These are phyloP conservation scores for Vannuccia rotundouncinata DNA, from an alignment of 2,888 invertebrate species.

Conservation along the genomic window DNA sequence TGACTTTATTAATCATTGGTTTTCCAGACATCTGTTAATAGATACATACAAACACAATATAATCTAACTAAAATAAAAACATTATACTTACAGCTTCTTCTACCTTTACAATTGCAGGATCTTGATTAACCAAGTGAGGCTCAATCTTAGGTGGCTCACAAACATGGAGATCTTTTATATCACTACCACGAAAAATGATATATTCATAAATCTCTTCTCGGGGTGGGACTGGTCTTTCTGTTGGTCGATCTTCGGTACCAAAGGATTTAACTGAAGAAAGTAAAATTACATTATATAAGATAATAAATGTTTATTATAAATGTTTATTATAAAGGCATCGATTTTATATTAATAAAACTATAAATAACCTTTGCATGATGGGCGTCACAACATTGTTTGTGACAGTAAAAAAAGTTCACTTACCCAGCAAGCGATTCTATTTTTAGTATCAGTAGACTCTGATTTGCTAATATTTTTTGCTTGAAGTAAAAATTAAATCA, in stretches of 20 bases:
- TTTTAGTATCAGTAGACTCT: too few species aligned
- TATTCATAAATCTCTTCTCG: conserved; percentile 97
- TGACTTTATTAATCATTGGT: too few species aligned
- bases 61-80: not conserved
- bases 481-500: too few species aligned
- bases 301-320: not conserved
- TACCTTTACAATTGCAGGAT: not conserved
- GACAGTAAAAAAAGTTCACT: too few species aligned
- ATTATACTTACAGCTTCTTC: too few species aligned
- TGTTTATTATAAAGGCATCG: too few species aligned
- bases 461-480: too few species aligned
- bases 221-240: conserved; percentile 86
- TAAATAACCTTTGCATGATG: too few species aligned
- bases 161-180: conserved; percentile 96
- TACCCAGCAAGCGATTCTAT: too few species aligned
- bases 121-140: not conserved
- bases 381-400: too few species aligned
- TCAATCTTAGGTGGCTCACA: conserved; percentile 64
- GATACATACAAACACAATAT: not conserved
- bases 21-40: not conserved
- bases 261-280: conserved; percentile 92
- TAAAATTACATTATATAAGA: not conserved
- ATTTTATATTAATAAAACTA: too few species aligned
- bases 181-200: conserved; percentile 91
- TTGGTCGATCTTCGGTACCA: conserved; percentile 94